Base-by-base conservation (phyloP, 2,888 invertebrate species). In the Drosophila bunnanda region DNA sequence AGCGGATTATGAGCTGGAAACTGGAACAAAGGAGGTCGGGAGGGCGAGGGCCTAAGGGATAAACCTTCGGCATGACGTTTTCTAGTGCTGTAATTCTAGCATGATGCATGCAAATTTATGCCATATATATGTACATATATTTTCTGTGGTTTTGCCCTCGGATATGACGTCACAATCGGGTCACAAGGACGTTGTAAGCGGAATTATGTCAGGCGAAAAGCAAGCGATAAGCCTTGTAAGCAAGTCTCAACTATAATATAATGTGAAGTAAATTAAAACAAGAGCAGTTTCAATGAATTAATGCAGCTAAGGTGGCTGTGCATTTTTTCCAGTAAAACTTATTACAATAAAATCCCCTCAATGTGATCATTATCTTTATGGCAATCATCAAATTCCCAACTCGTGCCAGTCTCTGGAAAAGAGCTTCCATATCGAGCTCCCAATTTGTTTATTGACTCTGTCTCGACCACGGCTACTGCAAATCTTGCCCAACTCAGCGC, bases 1-100 rank as follows among this genome's bases (percentile, higher is more conserved):
- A 89, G 77, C 84, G 89, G 89, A 84, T 88, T 88, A 89, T 46
- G 39, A 8, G 48, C 75, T 46, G n/a, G 48, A 70, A 78, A 78
- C 60, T 67, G 65, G 61, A 61, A 62, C 55, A 57, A 57, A 30
- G 53, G 22, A 57, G 43, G 44, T 44, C 20, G 17, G 28, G 9
- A 28, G 44, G 43, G 32, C 20, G 46, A 46, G 68, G 46, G 41
- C 53, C 55, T 44, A 25, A 41, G 39, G 72, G 67, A 71, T 67
- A 67, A 69, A 38, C 46, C 61, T 28, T 20, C 39, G 17, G 13
- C 52, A 28, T 22, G 55, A 30, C 25, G 10, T 34, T 56, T 50
- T 17, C 41, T 36, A 44, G 38, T 13, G 50, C 55, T 83, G 84
- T 83, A 86, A 88, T 65, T 60, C 76, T 59, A 75, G 81, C 53